These are phyloP conservation scores for Brachyopa scutellaris DNA, from an alignment of 2,888 invertebrate species.

Conservation along the genomic window DNA sequence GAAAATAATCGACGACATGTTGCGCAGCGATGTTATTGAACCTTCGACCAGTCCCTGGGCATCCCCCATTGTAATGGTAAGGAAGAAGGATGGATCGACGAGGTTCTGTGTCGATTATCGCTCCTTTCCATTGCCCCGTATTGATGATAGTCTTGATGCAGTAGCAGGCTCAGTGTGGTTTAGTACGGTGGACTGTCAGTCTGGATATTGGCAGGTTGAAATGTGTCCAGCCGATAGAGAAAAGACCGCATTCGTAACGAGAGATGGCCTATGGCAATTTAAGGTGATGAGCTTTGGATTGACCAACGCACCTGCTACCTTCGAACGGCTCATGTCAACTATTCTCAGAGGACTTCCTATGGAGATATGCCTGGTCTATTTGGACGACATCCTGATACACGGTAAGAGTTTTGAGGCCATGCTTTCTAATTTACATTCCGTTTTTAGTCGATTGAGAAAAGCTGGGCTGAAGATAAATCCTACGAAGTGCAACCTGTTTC, in stretches of 20 bases:
- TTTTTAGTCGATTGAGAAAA: constrained; percentile 6
- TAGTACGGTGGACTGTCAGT: constrained; percentile 27
- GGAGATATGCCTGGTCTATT: neutral
- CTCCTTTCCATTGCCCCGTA: constrained; percentile 34
- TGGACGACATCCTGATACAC: constrained; percentile 24
- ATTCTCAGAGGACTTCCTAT: constrained; percentile 1
- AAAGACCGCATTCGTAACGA: constrained; percentile 20
- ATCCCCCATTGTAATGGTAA: constrained; percentile 37
- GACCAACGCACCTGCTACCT: constrained; percentile 30
- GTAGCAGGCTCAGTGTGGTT: constrained; percentile 9
- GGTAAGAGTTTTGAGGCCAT: constrained; percentile 26
- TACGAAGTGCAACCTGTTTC: constrained; percentile 12
- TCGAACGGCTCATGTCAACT: constrained; percentile 19
- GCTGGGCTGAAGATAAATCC: constrained; percentile 25
- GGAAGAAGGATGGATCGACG: constrained; percentile 33
- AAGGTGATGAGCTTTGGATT: constrained; percentile 34
- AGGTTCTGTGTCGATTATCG: constrained; percentile 41
- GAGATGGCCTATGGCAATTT: constrained; percentile 39
- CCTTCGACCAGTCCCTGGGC: constrained; percentile 31
- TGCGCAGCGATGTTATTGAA: constrained; percentile 22
- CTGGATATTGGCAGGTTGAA: constrained; percentile 45
- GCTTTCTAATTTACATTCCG: constrained; percentile 23
- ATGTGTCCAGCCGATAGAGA: constrained; percentile 12
- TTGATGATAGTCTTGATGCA: constrained; percentile 40
- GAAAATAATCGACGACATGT: constrained; percentile 32